Evolutionary conservation across 2,797 vertebrate genomes (phyloP).

Genomic region (Helostoma temminkii): DNA sequence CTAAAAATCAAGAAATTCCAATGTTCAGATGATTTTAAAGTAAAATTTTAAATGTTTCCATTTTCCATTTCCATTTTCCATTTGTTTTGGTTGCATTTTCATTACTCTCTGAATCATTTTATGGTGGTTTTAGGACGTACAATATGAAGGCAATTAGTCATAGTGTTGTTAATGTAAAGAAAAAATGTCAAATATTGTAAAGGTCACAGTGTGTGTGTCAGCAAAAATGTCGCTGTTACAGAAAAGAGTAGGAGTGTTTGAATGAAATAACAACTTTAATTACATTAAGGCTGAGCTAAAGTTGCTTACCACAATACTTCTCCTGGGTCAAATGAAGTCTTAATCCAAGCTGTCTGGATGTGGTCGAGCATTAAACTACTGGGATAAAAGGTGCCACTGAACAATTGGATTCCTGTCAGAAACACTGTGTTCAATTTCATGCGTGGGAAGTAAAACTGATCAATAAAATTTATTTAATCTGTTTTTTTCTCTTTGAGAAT

Average conservation of each 20-base stretch:
- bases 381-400: constrained; percentile 54
- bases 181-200: too few species aligned
- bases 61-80: too few species aligned
- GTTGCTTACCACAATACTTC: constrained; percentile 7
- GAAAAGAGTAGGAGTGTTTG: constrained; percentile 14
- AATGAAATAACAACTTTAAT: constrained; percentile 36
- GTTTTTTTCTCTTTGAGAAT: constrained; percentile 11
- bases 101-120: too few species aligned
- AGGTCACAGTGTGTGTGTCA: constrained; percentile 47
- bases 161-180: neutral
- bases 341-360: constrained; percentile 51
- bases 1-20: too few species aligned
- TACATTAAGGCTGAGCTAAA: constrained; percentile 24
- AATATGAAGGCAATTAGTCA: neutral
- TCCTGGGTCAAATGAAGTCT: constrained; percentile 23
- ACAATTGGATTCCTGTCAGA: constrained; percentile 62
- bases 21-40: too few species aligned
- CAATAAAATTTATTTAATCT: constrained; percentile 38
- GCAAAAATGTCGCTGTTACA: constrained; percentile 53
- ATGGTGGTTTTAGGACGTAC: too few species aligned
- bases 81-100: too few species aligned
- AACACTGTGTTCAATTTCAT: constrained; percentile 27
- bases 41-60: too few species aligned
- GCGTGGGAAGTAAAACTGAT: constrained; percentile 36
- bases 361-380: constrained; percentile 49